Percentiles rank a stretch among this genome's conserved stretches.
Evolutionary conservation across 1,140 invertebrate species (phyloP).

Genomic region (Papilio xuthus): DNA sequence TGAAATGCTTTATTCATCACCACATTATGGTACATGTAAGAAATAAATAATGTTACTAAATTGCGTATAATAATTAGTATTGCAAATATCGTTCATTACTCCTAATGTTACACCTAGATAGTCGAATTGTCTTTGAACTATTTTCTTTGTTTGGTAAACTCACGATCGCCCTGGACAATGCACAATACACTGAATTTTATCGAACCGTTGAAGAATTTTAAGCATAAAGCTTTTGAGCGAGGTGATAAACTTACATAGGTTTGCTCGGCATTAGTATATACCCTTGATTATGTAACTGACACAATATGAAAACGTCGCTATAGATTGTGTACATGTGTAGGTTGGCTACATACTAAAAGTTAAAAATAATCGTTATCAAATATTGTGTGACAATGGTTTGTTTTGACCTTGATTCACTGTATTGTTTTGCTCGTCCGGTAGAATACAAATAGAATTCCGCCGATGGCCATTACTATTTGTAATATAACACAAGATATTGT

Average conservation of each 20-base stretch:
- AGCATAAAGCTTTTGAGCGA: no score
- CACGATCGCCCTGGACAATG: background rate
- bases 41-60: no score
- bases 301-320: background rate
- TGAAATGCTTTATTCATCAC: background rate
- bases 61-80: no score
- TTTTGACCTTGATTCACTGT: background rate
- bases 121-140: no score
- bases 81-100: background rate
- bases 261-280: no score
- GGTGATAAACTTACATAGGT: no score
- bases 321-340: background rate
- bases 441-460: background rate
- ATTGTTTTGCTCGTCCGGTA: background rate
- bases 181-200: background rate
- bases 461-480: background rate
- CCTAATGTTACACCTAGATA: no score
- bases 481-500: background rate
- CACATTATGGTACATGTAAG: background rate
- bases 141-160: conserved; percentile 15
- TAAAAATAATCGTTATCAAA: background rate
- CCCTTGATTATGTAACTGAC: no score
- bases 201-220: background rate
- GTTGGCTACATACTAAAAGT: background rate
- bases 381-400: background rate